Evolutionary conservation across 2,797 vertebrate genomes (phyloP), one percentile per base, ranked within the genome.

Genomic region (Myotis pilosus): DNA sequence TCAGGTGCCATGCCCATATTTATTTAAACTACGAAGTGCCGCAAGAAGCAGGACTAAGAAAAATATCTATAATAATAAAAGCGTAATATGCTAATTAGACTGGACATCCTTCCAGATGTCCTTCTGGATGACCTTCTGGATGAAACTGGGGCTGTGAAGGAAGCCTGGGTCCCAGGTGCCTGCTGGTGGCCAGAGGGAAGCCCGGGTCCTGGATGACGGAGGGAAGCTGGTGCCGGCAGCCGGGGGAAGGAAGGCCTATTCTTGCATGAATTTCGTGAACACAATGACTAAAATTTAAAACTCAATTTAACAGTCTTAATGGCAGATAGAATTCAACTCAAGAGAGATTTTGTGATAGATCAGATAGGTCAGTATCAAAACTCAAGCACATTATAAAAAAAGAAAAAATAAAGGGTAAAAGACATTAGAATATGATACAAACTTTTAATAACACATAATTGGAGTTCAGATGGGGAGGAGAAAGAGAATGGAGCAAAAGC

Each of bases 341-440:
- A 74, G 22, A 79, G 25, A 91, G 7, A 75, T 87, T 66, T 23
- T 71, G 19, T 84, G 49, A 62, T 16, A 28, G 25, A 75, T 51
- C 86, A 91, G 36, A 62, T 19, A 22, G 33, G 79, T 53, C 89
- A 91, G 87, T 41, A 89, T 16, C 41, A 72, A 89, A 91, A 89
- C 4, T 86, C 20, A 89, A 83, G 38, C 22, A 83, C 1, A 69
- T 23, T 1, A 82, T 68, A 60, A 57, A 66, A 12, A 71, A 33
- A 71, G 20, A 12, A 85, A 64, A 91, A 90, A 16, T 3, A 51
- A 25, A 91, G 30, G 6, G 53, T 75, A 68, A 80, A 84, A 76
- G 20, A n/a, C 2, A 81, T 49, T 47, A 10, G 1, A 80, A 47
- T 72, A 57, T 47, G 17, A 83, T 10, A 69, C 1, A 66, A 87